Evolutionary conservation across 2,797 vertebrate genomes (phyloP), one percentile per base, ranked within the genome.

Genomic region (Alcedo quadribrachys): DNA sequence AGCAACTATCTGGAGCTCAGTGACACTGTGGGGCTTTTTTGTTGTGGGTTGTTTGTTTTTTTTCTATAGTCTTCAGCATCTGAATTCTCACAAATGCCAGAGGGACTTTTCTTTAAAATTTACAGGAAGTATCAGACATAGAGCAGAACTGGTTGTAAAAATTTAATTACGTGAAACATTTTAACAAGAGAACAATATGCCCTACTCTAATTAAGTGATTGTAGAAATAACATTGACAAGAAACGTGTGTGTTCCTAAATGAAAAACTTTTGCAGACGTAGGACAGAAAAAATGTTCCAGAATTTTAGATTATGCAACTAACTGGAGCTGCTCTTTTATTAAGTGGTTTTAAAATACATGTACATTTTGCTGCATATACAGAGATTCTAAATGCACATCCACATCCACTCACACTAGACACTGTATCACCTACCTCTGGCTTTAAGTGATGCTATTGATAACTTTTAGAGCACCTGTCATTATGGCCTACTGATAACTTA

Each of bases 151-250:
- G 95, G 96, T 96, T 97, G 96, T 98, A 98, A 98, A 98, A 98
- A 80, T 96, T 97, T 97, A 96, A 97, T 97, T 97, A 98, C 91
- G 81, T 96, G 92, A 97, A 97, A 95, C 92, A 93, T 97, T 97
- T 98, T 97, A 97, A 97, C 96, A 97, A 97, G 97, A 96, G 97
- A 98, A 97, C 97, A 97, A 97, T 97, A 97, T 97, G 97, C 96
- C 94, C 97, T 76, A 81, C 94, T 97, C 51, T 43, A 96, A 96
- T 80, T 93, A 96, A 96, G 90, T 92, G 94, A 93, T 86, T 90
- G 76, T 82, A 77, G 95, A 97, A 96, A 97, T 93, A 96, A 97
- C 95, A 94, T 89, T 97, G 97, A 97, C 53, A 74, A 95, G 94
- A 97, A 97, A 80, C 6, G 94, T 94, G 95, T 96, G 97, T 97